Conservation (phyloP, 1,140 invertebrate species). For the Tetramorium parvispinum region DNA sequence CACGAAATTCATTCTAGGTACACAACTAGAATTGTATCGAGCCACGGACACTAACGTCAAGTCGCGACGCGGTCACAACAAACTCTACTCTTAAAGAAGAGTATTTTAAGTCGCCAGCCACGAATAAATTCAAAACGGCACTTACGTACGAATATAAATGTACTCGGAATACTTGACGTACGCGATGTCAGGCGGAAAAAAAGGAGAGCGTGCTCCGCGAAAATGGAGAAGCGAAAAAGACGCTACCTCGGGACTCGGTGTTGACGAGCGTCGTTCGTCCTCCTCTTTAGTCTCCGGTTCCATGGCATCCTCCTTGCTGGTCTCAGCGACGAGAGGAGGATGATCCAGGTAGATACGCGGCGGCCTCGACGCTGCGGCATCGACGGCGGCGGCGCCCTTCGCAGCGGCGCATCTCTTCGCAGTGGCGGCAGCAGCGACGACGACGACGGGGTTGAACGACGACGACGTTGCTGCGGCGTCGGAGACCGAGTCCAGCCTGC, state of each 20-base stretch:
- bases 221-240: background rate
- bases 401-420: conserved; percentile 63
- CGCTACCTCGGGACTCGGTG: conserved; percentile 80
- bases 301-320: conserved; percentile 79
- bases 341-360: conserved; percentile 51
- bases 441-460: conserved; percentile 59
- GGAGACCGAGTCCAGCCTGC: conserved; percentile 68
- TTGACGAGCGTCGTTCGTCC: conserved; percentile 78
- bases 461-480: conserved; percentile 64
- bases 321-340: conserved; percentile 59
- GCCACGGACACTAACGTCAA: background rate
- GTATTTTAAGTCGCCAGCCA: background rate
- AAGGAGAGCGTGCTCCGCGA: background rate
- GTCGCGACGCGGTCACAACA: too few relatives aligned
- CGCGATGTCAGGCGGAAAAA: background rate
- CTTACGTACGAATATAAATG: background rate
- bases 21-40: background rate
- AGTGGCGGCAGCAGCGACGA: conserved; percentile 29
- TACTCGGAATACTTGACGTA: background rate
- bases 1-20: background rate
- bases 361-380: conserved; percentile 65
- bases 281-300: conserved; percentile 80
- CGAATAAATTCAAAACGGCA: background rate
- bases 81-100: background rate
- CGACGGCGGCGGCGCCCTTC: conserved; percentile 58